phyloP scores from a whole-genome alignment of 1,140 invertebrate species.

The Lordiphosa stackelbergi region DNA sequence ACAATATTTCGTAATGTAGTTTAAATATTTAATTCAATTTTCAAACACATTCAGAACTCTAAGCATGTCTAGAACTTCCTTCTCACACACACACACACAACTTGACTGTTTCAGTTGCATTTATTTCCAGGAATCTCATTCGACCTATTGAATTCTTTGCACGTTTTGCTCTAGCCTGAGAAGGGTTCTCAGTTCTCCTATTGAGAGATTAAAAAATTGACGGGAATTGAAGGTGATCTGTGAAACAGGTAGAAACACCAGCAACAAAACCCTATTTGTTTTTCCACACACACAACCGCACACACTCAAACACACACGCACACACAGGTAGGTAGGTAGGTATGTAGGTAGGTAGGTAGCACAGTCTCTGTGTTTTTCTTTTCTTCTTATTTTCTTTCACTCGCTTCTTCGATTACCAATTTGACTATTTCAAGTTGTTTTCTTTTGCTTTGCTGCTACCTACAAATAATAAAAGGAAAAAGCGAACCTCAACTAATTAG shows the following conservation, averaged over 20 bases:
- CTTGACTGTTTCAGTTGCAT: background rate
- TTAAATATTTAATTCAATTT: no score
- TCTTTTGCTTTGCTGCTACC: slow-evolving; percentile 30
- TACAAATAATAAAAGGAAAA: slow-evolving; percentile 3
- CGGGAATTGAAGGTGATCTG: slow-evolving; percentile 23
- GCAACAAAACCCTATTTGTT: slow-evolving; percentile 48
- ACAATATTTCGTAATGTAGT: no score
- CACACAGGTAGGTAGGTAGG: slow-evolving; percentile 13
- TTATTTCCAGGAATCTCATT: slow-evolving; percentile 43
- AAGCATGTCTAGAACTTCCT: no score
- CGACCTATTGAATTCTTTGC: slow-evolving; percentile 45
- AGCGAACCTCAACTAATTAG: slow-evolving; percentile 31
- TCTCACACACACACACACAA: no score
- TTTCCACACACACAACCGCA: slow-evolving; percentile 38
- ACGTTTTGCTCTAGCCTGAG: slow-evolving; percentile 48
- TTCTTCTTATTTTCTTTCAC: background rate
- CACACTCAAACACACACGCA: slow-evolving; percentile 5
- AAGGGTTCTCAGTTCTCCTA: slow-evolving; percentile 5
- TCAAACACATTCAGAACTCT: no score
- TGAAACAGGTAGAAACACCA: slow-evolving; percentile 59
- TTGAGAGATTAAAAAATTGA: slow-evolving; percentile 45
- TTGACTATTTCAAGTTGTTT: slow-evolving; percentile 68
- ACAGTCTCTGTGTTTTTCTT: background rate
- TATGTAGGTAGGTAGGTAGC: slow-evolving; percentile 6
- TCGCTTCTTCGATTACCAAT: slow-evolving; percentile 56